Conservation (phyloP, 2,888 invertebrate species). For the Ectobius pallidus region DNA sequence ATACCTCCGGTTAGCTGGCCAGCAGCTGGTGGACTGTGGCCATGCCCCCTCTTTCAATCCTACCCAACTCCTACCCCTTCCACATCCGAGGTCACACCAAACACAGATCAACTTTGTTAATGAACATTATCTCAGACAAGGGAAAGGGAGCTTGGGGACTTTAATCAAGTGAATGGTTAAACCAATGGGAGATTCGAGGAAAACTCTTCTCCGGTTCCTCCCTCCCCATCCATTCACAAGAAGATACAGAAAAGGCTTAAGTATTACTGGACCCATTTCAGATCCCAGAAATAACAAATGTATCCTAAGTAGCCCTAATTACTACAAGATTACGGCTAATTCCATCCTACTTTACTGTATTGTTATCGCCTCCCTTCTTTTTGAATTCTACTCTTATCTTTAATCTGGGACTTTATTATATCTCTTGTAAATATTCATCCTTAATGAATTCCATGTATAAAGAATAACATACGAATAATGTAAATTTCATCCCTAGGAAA, state of each 20-base stretch:
- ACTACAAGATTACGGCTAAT: background rate
- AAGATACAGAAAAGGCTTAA: background rate
- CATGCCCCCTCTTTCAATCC: background rate
- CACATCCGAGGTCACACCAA: background rate
- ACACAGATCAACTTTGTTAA: slow-evolving; percentile 8
- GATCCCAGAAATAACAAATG: background rate
- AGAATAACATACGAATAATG: too few relatives aligned
- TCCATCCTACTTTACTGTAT: too few relatives aligned
- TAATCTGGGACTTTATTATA: too few relatives aligned
- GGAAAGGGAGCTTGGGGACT: background rate
- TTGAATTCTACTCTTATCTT: too few relatives aligned
- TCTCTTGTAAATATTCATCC: too few relatives aligned
- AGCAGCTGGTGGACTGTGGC: background rate
- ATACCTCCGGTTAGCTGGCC: background rate
- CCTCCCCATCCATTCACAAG: background rate
- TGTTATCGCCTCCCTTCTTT: too few relatives aligned
- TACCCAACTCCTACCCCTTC: background rate
- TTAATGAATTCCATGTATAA: too few relatives aligned
- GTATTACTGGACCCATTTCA: background rate
- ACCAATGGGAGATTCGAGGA: background rate
- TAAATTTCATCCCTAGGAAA: too few relatives aligned
- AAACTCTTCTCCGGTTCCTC: background rate
- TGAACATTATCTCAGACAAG: slow-evolving; percentile 6
- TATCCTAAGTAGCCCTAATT: background rate
- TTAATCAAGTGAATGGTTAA: background rate